Percentiles rank a stretch among this genome's conserved stretches.
These are phyloP conservation scores for Holacanthus passer DNA, from an alignment of 2,113 vertebrate species.

Conservation along the genomic window DNA sequence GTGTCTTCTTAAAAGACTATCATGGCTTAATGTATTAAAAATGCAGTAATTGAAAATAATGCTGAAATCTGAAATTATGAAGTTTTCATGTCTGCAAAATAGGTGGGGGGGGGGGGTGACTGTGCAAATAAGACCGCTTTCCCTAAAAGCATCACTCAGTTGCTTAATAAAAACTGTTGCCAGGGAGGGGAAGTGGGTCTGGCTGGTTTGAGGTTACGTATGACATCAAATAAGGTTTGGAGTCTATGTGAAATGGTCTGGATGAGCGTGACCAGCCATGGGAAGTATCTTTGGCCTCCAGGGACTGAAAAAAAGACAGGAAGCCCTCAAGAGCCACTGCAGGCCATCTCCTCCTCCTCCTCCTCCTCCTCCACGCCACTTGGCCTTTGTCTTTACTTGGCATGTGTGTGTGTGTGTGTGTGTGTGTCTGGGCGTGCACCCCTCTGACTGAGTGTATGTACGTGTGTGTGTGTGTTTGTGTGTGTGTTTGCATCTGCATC, in stretches of 20 bases:
- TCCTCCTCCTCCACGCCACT: conserved; percentile 53
- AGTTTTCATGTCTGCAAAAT: conserved; percentile 43
- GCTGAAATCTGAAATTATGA: conserved; percentile 43
- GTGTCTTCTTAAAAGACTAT: conserved; percentile 60
- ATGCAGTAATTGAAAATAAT: conserved; percentile 57
- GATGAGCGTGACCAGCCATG: conserved; percentile 76
- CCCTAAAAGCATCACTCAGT: conserved; percentile 31
- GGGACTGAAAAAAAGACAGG: conserved; percentile 66
- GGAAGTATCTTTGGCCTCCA: conserved; percentile 73
- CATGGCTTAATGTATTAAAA: conserved; percentile 53
- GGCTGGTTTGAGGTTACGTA: conserved; percentile 59
- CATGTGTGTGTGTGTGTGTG: conserved; percentile 18
- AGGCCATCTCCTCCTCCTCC: conserved; percentile 62
- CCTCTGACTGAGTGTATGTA: conserved; percentile 15
- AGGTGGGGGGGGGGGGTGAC: background rate
- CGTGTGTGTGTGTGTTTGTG: conserved; percentile 17
- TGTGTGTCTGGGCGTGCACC: conserved; percentile 4
- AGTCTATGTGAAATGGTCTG: conserved; percentile 77
- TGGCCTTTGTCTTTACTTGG: conserved; percentile 41
- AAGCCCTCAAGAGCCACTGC: conserved; percentile 73
- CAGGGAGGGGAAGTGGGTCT: conserved; percentile 45
- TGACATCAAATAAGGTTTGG: conserved; percentile 78
- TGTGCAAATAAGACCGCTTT: conserved; percentile 41
- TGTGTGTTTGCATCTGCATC: conserved; percentile 74
- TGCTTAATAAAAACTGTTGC: conserved; percentile 45